A percentile compares a stretch with the other conserved stretches of the same genome.
These are phyloP conservation scores for Homarus gammarus DNA, from an alignment of 2,888 invertebrate genomes.

Conservation along the genomic window DNA sequence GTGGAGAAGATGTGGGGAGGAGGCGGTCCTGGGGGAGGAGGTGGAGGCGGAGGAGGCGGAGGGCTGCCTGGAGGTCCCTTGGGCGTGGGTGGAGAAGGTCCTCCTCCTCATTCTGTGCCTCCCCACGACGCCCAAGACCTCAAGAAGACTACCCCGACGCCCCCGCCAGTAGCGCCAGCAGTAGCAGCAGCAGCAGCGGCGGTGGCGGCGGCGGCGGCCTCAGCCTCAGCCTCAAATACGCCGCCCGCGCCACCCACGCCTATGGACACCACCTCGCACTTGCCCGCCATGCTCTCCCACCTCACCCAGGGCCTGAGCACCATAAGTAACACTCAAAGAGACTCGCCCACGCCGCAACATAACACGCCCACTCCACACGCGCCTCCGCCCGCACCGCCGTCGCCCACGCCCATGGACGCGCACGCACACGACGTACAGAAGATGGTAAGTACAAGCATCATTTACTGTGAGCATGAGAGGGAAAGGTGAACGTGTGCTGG, in stretches of 20 bases:
- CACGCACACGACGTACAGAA: slow-evolving; percentile 48
- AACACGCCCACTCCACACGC: slow-evolving; percentile 2
- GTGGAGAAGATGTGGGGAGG: slow-evolving; percentile 75
- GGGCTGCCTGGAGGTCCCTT: slow-evolving; percentile 36
- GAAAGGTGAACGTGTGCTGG: slow-evolving; percentile 24
- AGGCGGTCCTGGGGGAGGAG: slow-evolving; percentile 41
- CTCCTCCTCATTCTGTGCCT: slow-evolving; percentile 29
- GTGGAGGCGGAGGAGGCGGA: slow-evolving; percentile 47
- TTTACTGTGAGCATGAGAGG: neutral
- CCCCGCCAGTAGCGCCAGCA: slow-evolving; percentile 41
- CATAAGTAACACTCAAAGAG: slow-evolving; percentile 30
- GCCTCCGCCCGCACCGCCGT: slow-evolving; percentile 17
- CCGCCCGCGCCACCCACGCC: slow-evolving; percentile 51
- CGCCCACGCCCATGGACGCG: slow-evolving; percentile 51
- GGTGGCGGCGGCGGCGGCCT: slow-evolving; percentile 20
- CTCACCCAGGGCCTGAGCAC: slow-evolving; percentile 50
- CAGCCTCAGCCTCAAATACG: slow-evolving; percentile 15
- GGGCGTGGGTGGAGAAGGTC: slow-evolving; percentile 39
- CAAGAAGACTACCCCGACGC: slow-evolving; percentile 35
- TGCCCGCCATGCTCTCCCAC: slow-evolving; percentile 65
- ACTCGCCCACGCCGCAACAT: slow-evolving; percentile 36
- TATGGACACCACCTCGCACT: slow-evolving; percentile 61
- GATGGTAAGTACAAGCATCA: slow-evolving; percentile 56
- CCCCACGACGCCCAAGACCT: slow-evolving; percentile 44
- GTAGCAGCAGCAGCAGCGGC: slow-evolving; percentile 20